Conservation (phyloP, 2,113 vertebrate genomes). For the Megaceryle maxima region DNA sequence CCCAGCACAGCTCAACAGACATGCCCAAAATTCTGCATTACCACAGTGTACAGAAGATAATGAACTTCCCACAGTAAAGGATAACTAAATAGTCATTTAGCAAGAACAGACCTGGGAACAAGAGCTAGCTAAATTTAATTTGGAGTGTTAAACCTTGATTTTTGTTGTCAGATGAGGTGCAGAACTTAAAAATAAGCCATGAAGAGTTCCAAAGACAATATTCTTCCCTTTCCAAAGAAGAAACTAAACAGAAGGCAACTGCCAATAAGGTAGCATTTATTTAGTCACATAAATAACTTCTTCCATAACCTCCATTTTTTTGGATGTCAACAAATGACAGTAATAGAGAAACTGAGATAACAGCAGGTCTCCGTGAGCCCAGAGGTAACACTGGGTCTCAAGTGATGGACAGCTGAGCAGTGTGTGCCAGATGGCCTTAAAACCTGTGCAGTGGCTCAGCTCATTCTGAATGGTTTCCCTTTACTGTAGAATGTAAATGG, state of each 20-base stretch:
- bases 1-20: neutral
- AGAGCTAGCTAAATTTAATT: neutral
- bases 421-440: conserved; percentile 9
- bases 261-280: conserved; percentile 3
- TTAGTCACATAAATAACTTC: neutral
- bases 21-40: neutral
- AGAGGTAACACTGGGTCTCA: neutral
- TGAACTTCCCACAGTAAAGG: neutral
- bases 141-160: neutral
- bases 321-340: conserved; percentile 45
- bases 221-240: neutral
- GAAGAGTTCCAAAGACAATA: neutral
- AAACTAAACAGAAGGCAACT: conserved; percentile 2
- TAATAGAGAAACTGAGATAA: conserved; percentile 3
- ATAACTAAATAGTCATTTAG: neutral
- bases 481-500: neutral
- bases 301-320: neutral
- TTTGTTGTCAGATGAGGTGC: neutral
- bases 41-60: neutral
- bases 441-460: neutral
- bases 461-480: neutral
- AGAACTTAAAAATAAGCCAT: neutral
- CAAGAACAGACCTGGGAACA: neutral
- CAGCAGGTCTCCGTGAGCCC: neutral
- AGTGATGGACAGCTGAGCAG: neutral